Percentiles rank a stretch among this genome's conserved stretches.
Conservation (phyloP, 2,888 invertebrate genomes). For the Panzeria rudis region DNA sequence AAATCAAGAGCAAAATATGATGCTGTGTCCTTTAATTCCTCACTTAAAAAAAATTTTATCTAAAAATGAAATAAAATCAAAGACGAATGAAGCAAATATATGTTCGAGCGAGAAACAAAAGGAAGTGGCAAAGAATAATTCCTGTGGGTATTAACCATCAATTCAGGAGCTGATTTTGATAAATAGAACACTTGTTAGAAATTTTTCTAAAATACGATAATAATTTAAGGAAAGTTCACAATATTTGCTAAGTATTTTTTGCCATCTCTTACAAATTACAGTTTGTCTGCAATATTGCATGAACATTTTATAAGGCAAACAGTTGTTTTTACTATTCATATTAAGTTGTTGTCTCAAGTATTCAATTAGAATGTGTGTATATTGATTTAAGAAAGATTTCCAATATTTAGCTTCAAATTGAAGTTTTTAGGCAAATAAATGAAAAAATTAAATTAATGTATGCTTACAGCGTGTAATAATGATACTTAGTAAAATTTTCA, state of each 20-base stretch:
- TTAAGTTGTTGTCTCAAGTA: conserved; percentile 32
- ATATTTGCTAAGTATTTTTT: conserved; percentile 31
- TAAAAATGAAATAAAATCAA: conserved; percentile 8
- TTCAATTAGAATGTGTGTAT: conserved; percentile 15
- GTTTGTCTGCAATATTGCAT: conserved; percentile 38
- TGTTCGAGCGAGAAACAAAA: conserved; percentile 40
- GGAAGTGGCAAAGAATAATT: conserved; percentile 67
- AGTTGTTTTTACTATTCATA: not conserved
- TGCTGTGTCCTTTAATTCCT: conserved; percentile 53
- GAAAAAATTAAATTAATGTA: conserved; percentile 1
- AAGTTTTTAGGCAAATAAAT: conserved; percentile 12
- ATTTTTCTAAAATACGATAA: conserved; percentile 52
- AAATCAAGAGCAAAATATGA: conserved; percentile 69
- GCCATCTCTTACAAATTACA: conserved; percentile 30
- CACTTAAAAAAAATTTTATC: conserved; percentile 21
- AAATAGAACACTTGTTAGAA: conserved; percentile 58
- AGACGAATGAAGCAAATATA: conserved; percentile 22
- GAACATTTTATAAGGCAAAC: conserved; percentile 35
- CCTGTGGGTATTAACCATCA: conserved; percentile 54
- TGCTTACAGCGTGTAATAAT: not conserved
- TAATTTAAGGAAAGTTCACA: conserved; percentile 61
- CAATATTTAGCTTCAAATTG: not conserved
- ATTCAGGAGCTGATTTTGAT: conserved; percentile 34
- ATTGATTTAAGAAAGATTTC: not conserved
- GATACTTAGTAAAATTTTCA: not conserved